phyloP scores from a whole-genome alignment of 2,888 invertebrate genomes.

The Caenorhabditis sp. region DNA sequence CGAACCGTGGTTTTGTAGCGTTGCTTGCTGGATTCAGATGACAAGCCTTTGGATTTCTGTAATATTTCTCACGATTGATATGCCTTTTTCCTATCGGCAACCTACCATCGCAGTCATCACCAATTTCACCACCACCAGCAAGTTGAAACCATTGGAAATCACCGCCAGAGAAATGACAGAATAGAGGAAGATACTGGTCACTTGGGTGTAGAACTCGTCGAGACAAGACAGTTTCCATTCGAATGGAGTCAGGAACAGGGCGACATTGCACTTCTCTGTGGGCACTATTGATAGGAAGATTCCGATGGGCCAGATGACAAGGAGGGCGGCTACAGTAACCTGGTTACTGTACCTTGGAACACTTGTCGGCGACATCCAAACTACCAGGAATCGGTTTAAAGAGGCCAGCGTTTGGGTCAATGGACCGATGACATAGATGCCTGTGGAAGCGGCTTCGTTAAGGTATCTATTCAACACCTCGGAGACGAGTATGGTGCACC shows the following conservation, averaged over 20 bases:
- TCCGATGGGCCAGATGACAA: conserved; percentile 5
- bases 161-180: background rate
- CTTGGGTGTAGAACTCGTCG: too few relatives aligned
- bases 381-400: conserved; percentile 38
- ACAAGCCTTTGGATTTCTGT: background rate
- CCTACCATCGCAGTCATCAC: background rate
- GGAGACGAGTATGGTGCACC: conserved; percentile 9
- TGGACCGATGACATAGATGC: conserved; percentile 10
- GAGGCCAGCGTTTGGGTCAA: conserved; percentile 25
- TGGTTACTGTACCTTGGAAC: conserved; percentile 13
- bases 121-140: background rate
- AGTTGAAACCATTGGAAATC: background rate
- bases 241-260: too few relatives aligned
- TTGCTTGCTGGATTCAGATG: conserved; percentile 3
- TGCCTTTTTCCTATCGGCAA: too few relatives aligned
- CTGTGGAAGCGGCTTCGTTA: conserved; percentile 4
- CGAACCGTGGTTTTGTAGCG: conserved; percentile 3
- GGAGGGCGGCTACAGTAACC: background rate
- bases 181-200: too few relatives aligned
- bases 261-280: too few relatives aligned
- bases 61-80: too few relatives aligned
- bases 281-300: conserved; percentile 6
- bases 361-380: conserved; percentile 11
- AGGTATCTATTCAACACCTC: background rate
- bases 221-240: too few relatives aligned